These are phyloP conservation scores for Macaria notata DNA, from an alignment of 2,888 invertebrate species.

Conservation along the genomic window DNA sequence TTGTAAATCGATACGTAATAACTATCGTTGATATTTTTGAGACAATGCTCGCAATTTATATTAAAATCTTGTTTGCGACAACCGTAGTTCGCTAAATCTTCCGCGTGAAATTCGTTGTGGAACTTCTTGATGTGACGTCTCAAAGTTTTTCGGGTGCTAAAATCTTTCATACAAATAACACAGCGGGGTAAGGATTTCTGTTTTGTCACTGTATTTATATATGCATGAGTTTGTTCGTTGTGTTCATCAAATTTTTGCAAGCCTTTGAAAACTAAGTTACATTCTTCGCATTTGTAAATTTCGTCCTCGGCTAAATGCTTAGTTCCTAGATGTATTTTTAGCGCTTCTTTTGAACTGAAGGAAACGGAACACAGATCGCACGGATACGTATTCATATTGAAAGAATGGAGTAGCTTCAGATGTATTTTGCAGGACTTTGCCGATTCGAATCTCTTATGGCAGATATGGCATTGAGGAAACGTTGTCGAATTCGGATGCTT, in stretches of 20 bases:
- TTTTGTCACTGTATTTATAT: slow-evolving; percentile 36
- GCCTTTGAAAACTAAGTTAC: slow-evolving; percentile 63
- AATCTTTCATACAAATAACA: slow-evolving; percentile 65
- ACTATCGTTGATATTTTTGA: slow-evolving; percentile 57
- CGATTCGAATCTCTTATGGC: slow-evolving; percentile 65
- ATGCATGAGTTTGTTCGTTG: slow-evolving; percentile 48
- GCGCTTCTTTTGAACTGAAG: slow-evolving; percentile 54
- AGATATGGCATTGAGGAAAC: slow-evolving; percentile 70
- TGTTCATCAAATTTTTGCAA: slow-evolving; percentile 61
- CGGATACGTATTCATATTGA: slow-evolving; percentile 64
- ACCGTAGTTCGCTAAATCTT: slow-evolving; percentile 58
- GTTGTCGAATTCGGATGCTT: slow-evolving; percentile 61
- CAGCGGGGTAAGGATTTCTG: slow-evolving; percentile 56
- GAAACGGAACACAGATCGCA: slow-evolving; percentile 65
- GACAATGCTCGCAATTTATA: slow-evolving; percentile 60
- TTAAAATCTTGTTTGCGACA: slow-evolving; percentile 41
- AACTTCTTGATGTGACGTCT: slow-evolving; percentile 69
- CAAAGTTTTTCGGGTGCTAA: slow-evolving; percentile 66
- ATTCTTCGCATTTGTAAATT: slow-evolving; percentile 67
- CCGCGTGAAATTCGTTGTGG: slow-evolving; percentile 58
- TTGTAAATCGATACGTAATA: slow-evolving; percentile 43
- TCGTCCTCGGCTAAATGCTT: slow-evolving; percentile 64
- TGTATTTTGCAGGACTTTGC: slow-evolving; percentile 72
- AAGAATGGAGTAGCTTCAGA: slow-evolving; percentile 62
- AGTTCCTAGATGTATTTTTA: slow-evolving; percentile 55